Evolutionary conservation across 2,888 invertebrate species (phyloP), one percentile per base, ranked within the genome.

Genomic region (Tillus elongatus): DNA sequence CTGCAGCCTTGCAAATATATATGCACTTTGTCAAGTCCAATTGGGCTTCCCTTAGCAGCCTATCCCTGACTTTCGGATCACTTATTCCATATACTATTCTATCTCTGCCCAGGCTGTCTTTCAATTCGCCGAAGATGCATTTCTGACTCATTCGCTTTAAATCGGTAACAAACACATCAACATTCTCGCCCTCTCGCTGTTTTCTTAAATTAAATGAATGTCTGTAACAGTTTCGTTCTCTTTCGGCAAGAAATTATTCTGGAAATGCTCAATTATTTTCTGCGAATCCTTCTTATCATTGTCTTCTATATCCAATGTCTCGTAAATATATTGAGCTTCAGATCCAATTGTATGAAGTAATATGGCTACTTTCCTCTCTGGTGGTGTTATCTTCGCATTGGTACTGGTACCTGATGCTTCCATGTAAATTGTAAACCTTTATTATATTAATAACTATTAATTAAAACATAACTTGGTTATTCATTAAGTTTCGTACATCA

Each of bases 341-440:
- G 24, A n/a, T 19, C 24, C 24, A 8, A 19, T 19, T n/a, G 6
- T 19, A 19, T 19, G 24, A 8, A 19, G n/a, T 19, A 19, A 19
- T 8, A 19, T 19, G n/a, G 24, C 24, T 6, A 19, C 24, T n/a
- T 19, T 19, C n/a, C 24, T 19, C 24, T 19, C 24, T n/a, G n/a
- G n/a, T 19, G 6, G 6, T 19, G 24, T 8, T 19, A 19, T 19
- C 6, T 6, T n/a, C 6, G 24, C 24, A 19, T 19, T 19, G n/a
- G 6, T n/a, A 8, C n/a, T 19, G n/a, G 24, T 19, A 19, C 24
- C 24, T 19, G 24, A 19, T 19, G 24, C 24, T 8, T 19, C n/a
- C 24, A 19, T 19, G 24, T 19, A 19, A 8, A 19, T 19, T 19
- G n/a, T 19, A n/a, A 19, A 19, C n/a, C 24, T 19, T 19, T 19